Evolutionary conservation across 2,113 vertebrate genomes (phyloP), one percentile per base, ranked within the genome.

Genomic region (Butastur rufipennis): DNA sequence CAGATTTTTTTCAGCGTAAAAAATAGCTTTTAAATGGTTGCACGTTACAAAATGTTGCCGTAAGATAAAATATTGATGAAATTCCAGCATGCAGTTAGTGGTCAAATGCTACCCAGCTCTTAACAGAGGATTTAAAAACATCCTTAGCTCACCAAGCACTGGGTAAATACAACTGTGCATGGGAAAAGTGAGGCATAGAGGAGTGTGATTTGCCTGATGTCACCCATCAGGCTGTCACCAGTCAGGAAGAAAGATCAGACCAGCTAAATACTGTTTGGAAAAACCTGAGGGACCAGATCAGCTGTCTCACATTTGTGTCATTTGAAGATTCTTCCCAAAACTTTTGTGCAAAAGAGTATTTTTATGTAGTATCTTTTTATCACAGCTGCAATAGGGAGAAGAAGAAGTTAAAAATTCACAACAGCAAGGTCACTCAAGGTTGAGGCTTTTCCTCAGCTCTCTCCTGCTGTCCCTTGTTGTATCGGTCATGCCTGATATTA

Each of bases 391-490:
- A 55, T 0, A 34, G 53, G 53, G 40, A 91, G 53, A 61, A 36
- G 36, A 83, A 7, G 25, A 47, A 86, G 40, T 67, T 55, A 70
- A 58, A 66, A 79, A 74, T 42, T 75, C 78, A 29, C 73, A 47
- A 17, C 40, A 80, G 43, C 72, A 92, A 97, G 90, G 90, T 91
- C 94, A 90, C 40, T 48, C 87, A 95, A 95, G 88, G 89, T 80
- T 80, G 87, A 43, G 79, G 80, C 65, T 95, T 81, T 72, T 82
- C 91, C 86, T 70, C n/a, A 23, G 78, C 66, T 67, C 70, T 48
- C 26, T 87, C 43, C 63, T 55, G 48, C 70, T 79, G 56, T 66
- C 83, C 79, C 78, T 83, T 70, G 66, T 45, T 7, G 9, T 32
- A 3, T 7, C 1, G 21, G 81, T 13, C 9, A 3, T 25, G 55